phyloP scores from a whole-genome alignment of 1,140 invertebrate genomes.

The Stegodyphus dumicola region DNA sequence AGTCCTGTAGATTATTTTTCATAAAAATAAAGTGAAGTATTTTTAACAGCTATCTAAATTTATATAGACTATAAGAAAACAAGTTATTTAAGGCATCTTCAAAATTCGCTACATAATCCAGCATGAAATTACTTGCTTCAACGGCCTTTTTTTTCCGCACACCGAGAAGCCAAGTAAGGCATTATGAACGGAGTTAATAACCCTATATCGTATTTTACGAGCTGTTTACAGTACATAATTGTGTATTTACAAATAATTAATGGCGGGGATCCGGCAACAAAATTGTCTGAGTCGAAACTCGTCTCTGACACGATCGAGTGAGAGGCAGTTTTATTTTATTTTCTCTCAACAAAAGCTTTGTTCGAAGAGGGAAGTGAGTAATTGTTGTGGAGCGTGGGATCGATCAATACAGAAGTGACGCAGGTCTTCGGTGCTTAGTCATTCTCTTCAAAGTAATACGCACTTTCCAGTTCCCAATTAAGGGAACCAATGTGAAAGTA shows the following conservation, averaged over 20 bases:
- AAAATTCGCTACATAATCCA: no score
- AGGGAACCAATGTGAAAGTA: slow-evolving; percentile 33
- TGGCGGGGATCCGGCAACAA: slow-evolving; percentile 3
- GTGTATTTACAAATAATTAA: slow-evolving; percentile 42
- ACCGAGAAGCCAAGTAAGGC: no score
- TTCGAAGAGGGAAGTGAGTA: slow-evolving; percentile 31
- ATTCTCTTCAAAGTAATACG: slow-evolving; percentile 54
- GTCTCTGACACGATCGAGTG: neutral
- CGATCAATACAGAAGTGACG: slow-evolving; percentile 26
- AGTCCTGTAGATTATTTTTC: no score
- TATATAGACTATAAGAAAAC: no score
- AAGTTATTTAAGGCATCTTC: no score
- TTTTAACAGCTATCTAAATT: no score
- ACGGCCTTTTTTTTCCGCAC: no score
- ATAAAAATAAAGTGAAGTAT: no score
- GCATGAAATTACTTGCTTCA: no score
- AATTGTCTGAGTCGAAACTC: neutral
- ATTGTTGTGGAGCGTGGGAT: slow-evolving; percentile 30
- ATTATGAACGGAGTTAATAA: neutral
- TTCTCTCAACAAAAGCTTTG: slow-evolving; percentile 28
- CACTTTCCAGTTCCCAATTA: slow-evolving; percentile 41
- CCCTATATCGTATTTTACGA: slow-evolving; percentile 2
- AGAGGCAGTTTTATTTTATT: slow-evolving; percentile 31
- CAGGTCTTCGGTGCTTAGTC: slow-evolving; percentile 23
- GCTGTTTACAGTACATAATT: slow-evolving; percentile 17